Percentiles rank a stretch among this genome's conserved stretches.
Conservation (phyloP, 2,888 invertebrate genomes). For the Drosophila kanekoi region DNA sequence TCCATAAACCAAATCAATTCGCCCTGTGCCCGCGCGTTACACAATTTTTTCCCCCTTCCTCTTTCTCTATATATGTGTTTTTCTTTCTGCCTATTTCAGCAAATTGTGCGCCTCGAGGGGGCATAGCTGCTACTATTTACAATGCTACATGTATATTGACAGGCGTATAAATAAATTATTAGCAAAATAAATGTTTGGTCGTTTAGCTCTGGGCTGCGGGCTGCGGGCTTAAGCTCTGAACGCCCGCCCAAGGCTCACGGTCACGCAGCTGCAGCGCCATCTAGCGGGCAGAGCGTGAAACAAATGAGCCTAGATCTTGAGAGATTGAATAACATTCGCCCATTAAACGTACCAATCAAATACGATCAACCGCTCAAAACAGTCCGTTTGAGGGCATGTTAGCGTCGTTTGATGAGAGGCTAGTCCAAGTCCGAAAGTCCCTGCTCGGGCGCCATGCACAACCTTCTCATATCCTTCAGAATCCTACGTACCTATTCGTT, state of each 20-base stretch:
- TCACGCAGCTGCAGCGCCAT: constrained; percentile 29
- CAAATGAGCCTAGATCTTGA: constrained; percentile 21
- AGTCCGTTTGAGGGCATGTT: too few relatives aligned
- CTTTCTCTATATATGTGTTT: constrained; percentile 3
- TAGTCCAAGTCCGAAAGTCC: background rate
- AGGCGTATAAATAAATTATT: constrained; percentile 79
- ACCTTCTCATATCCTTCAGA: too few relatives aligned
- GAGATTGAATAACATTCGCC: constrained; percentile 38
- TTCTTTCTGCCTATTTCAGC: constrained; percentile 76
- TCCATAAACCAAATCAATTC: constrained; percentile 80
- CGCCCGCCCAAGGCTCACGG: background rate
- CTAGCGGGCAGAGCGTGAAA: constrained; percentile 18
- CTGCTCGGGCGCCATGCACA: background rate
- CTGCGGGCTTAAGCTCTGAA: background rate
- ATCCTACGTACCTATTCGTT: too few relatives aligned
- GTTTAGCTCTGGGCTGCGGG: constrained; percentile 64
- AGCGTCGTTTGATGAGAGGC: background rate
- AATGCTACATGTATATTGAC: constrained; percentile 70
- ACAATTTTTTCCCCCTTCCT: constrained; percentile 16
- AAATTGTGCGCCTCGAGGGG: constrained; percentile 71
- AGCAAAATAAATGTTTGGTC: constrained; percentile 80
- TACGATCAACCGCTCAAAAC: constrained; percentile 9
- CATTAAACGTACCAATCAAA: constrained; percentile 42
- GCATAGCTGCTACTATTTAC: constrained; percentile 43
- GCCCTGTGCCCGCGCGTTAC: constrained; percentile 42